Conservation (phyloP, 2,888 invertebrate genomes). For the Itoplectis maculator region DNA sequence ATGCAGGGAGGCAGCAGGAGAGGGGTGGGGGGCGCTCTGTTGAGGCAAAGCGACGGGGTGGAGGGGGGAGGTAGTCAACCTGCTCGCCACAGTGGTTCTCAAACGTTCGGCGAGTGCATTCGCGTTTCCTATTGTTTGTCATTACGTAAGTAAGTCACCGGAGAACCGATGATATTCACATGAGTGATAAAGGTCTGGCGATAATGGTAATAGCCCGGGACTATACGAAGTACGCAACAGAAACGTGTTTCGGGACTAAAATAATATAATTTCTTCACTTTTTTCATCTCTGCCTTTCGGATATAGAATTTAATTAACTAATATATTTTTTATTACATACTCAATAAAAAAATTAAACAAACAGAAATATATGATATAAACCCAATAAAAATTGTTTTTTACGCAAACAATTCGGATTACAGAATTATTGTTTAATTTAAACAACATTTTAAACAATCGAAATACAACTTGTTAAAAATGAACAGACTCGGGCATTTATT, state of each 20-base stretch:
- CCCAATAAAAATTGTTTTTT: too few relatives aligned
- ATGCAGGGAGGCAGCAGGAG: slow-evolving; percentile 69
- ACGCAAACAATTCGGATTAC: too few relatives aligned
- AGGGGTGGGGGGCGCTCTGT: slow-evolving; percentile 71
- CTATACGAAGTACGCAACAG: background rate
- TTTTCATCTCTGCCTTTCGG: background rate
- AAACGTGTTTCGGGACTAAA: background rate
- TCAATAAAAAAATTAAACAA: background rate
- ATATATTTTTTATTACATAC: background rate
- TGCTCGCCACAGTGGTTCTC: slow-evolving; percentile 81
- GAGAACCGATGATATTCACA: slow-evolving; percentile 12
- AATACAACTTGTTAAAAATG: too few relatives aligned
- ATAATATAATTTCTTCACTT: background rate
- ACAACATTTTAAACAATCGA: too few relatives aligned
- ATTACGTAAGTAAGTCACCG: slow-evolving; percentile 66
- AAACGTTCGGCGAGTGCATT: slow-evolving; percentile 66
- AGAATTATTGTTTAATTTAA: too few relatives aligned
- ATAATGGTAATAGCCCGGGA: background rate
- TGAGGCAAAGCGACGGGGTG: slow-evolving; percentile 51
- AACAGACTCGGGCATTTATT: too few relatives aligned
- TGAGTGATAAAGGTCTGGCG: slow-evolving; percentile 22
- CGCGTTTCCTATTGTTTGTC: slow-evolving; percentile 63
- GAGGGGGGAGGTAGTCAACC: slow-evolving; percentile 78
- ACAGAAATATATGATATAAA: too few relatives aligned
- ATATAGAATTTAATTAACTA: background rate